Percentiles rank a stretch among this genome's conserved stretches.
phyloP scores from a whole-genome alignment of 2,888 invertebrate species.

The Papilio protenor region DNA sequence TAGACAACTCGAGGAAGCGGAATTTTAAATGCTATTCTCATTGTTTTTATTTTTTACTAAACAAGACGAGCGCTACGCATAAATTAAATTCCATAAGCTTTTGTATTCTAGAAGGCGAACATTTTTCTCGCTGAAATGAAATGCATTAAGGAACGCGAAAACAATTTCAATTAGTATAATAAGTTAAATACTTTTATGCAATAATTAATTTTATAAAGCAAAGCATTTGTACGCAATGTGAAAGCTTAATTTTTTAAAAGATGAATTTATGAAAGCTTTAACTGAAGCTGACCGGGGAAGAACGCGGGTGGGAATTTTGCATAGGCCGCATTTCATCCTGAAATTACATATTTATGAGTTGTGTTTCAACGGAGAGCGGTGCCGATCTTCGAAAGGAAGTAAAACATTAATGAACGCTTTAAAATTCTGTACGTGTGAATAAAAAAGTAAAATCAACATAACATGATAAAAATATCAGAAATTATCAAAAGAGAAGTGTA shows the following conservation, averaged over 20 bases:
- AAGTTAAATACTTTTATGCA: conserved; percentile 51
- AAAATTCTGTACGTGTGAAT: conserved; percentile 81
- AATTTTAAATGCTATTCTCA: conserved; percentile 48
- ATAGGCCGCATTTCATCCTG: conserved; percentile 66
- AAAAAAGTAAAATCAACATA: conserved; percentile 52
- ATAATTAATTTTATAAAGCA: conserved; percentile 49
- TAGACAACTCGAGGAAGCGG: conserved; percentile 43
- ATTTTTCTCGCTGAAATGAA: conserved; percentile 33
- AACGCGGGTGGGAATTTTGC: conserved; percentile 69
- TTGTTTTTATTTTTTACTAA: conserved; percentile 47
- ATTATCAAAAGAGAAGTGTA: too few species aligned
- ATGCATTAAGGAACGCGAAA: conserved; percentile 31
- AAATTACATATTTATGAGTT: conserved; percentile 82
- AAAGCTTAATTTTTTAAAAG: conserved; percentile 39
- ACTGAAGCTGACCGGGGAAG: conserved; percentile 74
- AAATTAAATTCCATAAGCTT: conserved; percentile 71
- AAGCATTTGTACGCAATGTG: conserved; percentile 25
- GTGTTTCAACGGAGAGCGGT: conserved; percentile 66
- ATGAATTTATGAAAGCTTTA: conserved; percentile 61
- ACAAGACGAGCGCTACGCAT: conserved; percentile 52
- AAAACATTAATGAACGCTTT: conserved; percentile 81
- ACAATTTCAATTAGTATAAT: conserved; percentile 47
- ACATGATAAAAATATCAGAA: too few species aligned
- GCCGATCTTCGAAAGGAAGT: conserved; percentile 76
- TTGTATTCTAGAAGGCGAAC: conserved; percentile 50